Base-by-base conservation (phyloP, 2,888 invertebrate genomes). In the Lepas anatifera region DNA sequence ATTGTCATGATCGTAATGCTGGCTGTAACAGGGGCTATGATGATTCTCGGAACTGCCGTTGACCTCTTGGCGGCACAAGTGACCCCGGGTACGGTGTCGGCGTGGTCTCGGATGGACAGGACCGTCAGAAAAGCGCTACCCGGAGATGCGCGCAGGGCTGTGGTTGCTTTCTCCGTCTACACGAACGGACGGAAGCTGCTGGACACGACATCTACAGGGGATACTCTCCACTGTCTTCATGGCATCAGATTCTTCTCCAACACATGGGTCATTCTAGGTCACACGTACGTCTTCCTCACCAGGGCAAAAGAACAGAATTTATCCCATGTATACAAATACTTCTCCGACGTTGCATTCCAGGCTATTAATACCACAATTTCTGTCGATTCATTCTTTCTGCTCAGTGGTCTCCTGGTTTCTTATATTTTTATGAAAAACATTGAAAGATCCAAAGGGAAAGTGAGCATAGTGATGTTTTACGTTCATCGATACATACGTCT, bases 401-500 rank as follows among this genome's bases (percentile, higher is more conserved):
- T 66, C 39, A 39, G 39, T 25, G 66, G 66, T 22, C 66, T 66
- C 39, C 27, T 66, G 0, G 39, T 66, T 13, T 37, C 66, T 4
- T 66, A 66, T 27, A 16, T 66, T 6, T 66, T 41, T 27, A 37
- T 66, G 66, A 27, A 27, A 7, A 39, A 25, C 66, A 66, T 66
- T 25, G 41, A 41, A 13, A 37, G 18, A 16, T 7, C 25, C 16
- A 37, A 66, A 2, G 66, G 66, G 3, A 37, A 66, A 16, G 39
- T 58, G 16, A 58, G 39, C 18, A 37, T 66, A 7, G 11, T 66
- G 22, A 41, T 69, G 68, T 71, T 58, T 25, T 71, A 71, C 32
- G 64, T 71, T 3, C 69, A 71, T 32, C 46, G 71, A 8, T 68
- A 63, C 29, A 64, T 71, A 10, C 35, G 71, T 6, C 50, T 71